Evolutionary conservation across 2,888 invertebrate genomes (phyloP).

Genomic region (Caenorhabditis wallacei): DNA sequence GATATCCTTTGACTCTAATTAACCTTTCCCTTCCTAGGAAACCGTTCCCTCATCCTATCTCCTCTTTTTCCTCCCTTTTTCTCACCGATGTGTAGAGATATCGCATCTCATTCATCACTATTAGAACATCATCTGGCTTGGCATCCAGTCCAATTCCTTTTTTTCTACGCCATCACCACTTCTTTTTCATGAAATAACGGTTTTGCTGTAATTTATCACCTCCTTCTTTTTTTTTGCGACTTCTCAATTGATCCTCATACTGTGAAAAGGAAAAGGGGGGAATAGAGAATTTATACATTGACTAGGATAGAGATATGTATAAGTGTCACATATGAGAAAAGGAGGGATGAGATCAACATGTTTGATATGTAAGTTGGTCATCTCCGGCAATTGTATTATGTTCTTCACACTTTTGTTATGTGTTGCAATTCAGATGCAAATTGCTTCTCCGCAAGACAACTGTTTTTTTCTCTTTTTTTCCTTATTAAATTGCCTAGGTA

Average conservation of each 20-base stretch:
- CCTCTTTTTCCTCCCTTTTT: conserved; percentile 1
- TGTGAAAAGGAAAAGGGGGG: conserved; percentile 9
- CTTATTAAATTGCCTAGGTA: background rate
- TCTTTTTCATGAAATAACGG: conserved; percentile 15
- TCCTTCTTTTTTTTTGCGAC: conserved; percentile 28
- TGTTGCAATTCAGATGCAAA: conserved; percentile 42
- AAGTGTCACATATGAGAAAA: conserved; percentile 38
- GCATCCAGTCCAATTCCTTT: conserved; percentile 35
- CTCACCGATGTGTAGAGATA: conserved; percentile 38
- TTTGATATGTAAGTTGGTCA: conserved; percentile 65
- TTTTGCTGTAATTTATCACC: conserved; percentile 58
- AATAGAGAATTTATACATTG: conserved; percentile 4
- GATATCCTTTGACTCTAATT: conserved; percentile 49
- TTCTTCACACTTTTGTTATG: conserved; percentile 55
- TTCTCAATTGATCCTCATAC: conserved; percentile 41
- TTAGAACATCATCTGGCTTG: conserved; percentile 43
- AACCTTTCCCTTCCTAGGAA: conserved; percentile 47
- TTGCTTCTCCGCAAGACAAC: conserved; percentile 35
- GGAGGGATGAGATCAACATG: conserved; percentile 58
- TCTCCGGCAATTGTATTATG: conserved; percentile 51
- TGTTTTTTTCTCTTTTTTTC: conserved; percentile 7
- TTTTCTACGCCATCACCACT: background rate
- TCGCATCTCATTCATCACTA: conserved; percentile 32
- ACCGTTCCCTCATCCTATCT: conserved; percentile 33
- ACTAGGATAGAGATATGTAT: conserved; percentile 56